Conservation (phyloP, 2,888 invertebrate species). For the Pandemis cinnamomeana region DNA sequence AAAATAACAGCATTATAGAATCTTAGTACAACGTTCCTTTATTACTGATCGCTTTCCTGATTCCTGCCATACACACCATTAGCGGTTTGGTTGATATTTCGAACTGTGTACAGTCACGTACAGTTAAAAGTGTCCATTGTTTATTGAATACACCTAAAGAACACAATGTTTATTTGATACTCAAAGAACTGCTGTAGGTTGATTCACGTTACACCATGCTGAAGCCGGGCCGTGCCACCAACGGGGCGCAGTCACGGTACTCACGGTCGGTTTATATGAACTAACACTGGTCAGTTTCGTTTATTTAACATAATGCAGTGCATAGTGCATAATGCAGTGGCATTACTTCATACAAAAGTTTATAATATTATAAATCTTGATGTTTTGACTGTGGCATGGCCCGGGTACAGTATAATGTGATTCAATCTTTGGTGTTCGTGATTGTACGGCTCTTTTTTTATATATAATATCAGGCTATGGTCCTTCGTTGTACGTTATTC, state of each 20-base stretch:
- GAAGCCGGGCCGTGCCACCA: too few species aligned
- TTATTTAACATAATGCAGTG: too few species aligned
- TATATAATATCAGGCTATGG: background rate
- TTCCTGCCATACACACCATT: constrained; percentile 43
- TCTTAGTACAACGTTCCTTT: constrained; percentile 44
- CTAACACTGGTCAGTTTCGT: too few species aligned
- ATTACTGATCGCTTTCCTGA: constrained; percentile 46
- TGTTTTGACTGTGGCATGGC: too few species aligned
- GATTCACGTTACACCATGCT: too few species aligned
- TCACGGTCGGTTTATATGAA: too few species aligned
- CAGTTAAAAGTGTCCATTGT: background rate
- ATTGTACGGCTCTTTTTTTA: background rate
- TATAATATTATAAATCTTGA: too few species aligned
- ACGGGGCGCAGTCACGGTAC: too few species aligned
- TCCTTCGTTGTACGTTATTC: background rate
- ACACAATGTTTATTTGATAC: background rate
- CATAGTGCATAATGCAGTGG: too few species aligned
- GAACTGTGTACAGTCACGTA: constrained; percentile 38
- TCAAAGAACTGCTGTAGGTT: background rate
- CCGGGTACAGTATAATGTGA: too few species aligned
- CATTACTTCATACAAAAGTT: too few species aligned
- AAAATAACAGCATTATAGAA: constrained; percentile 46
- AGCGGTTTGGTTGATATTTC: constrained; percentile 41
- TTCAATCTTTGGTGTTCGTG: background rate
- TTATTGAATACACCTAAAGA: background rate